A percentile compares a stretch with the other conserved stretches of the same genome.
These are phyloP conservation scores for Geococcyx californianus DNA, from an alignment of 2,113 vertebrate genomes.

Conservation along the genomic window DNA sequence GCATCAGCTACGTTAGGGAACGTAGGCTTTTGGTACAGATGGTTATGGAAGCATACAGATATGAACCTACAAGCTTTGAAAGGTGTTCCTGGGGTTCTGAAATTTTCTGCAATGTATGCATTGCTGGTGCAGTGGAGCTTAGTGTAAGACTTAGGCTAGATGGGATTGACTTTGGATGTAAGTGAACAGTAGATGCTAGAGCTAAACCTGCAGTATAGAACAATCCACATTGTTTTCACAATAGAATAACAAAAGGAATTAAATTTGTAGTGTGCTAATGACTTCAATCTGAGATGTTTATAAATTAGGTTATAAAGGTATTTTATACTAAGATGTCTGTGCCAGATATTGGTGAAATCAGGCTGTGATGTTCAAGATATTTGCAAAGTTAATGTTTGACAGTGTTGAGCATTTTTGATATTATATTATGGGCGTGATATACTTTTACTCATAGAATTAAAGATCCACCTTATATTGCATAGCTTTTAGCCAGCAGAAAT, in stretches of 20 bases:
- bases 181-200: background rate
- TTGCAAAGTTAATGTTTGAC: background rate
- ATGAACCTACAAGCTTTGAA: background rate
- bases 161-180: background rate
- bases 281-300: background rate
- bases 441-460: background rate
- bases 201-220: background rate
- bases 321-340: background rate
- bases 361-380: background rate
- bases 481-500: background rate
- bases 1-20: background rate
- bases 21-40: background rate
- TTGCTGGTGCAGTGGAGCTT: background rate
- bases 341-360: background rate
- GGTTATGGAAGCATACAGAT: background rate
- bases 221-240: background rate
- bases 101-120: background rate
- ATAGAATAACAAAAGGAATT: background rate
- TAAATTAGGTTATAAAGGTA: background rate
- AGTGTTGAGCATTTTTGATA: fast-evolving
- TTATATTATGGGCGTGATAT: background rate
- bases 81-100: background rate
- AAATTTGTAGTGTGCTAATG: background rate
- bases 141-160: background rate
- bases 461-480: background rate